Evolutionary conservation across 2,888 invertebrate genomes (phyloP), one percentile per base, ranked within the genome.

Genomic region (Phragmatobia fuliginosa): DNA sequence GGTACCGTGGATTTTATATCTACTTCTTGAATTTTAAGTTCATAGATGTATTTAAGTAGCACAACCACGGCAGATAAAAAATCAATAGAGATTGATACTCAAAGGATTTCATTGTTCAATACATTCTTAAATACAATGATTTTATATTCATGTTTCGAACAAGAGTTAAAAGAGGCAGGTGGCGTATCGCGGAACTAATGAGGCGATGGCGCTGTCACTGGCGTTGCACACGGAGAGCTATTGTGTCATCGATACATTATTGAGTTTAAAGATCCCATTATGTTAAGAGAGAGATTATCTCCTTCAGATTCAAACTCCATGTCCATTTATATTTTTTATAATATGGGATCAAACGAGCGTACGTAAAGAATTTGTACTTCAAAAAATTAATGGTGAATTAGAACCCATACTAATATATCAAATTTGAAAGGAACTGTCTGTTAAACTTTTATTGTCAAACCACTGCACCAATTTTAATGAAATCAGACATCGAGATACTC

Each of bases 161-260:
- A 66, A 31, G 52, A 38, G n/a, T n/a, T n/a, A n/a, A n/a, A 56
- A 36, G 4, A 58, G 58, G 31, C 66, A 58, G 62, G 28, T 66
- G 56, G 36, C 8, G 65, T 56, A 38, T n/a, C 38, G 62, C 41
- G 56, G 28, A 31, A 45, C 66, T 70, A 70, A 70, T 70, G 70
- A 70, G 41, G 58, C 66, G 52, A 66, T 62, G 66, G 41, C 11
- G 66, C 62, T 70, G 66, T 70, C 66, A 62, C 33, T 45, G n/a
- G 62, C 33, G 16, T 64, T 68, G 33, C 33, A 10, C 38, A 16
- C 21, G 11, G 36, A 56, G 68, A n/a, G 45, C 60, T 36, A 61
- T 62, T 67, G 73, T 75, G 73, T 68, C 65, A 31, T 59, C 56
- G 41, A 79, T 77, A 73, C 76, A 79, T 73, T 77, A 77, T 75